These are phyloP conservation scores for Scolopax mira DNA, from an alignment of 2,113 vertebrate genomes.

Conservation along the genomic window DNA sequence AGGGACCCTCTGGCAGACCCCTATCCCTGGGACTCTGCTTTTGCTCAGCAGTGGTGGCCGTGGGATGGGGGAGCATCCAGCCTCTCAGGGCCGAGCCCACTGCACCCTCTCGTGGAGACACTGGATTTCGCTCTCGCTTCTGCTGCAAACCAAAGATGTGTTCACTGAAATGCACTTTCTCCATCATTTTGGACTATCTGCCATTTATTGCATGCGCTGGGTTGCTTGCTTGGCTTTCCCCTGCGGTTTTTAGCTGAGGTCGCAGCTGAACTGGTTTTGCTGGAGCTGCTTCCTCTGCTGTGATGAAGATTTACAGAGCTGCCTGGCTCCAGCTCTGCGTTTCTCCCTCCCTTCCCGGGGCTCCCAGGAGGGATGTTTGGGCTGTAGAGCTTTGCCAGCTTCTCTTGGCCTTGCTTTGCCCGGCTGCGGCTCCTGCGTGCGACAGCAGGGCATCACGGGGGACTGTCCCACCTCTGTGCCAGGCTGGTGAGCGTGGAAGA, in stretches of 20 bases:
- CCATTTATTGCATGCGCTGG: fast-evolving
- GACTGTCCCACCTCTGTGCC: slow-evolving; percentile 7
- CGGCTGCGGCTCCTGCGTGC: not conserved
- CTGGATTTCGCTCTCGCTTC: not conserved
- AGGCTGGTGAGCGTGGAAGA: slow-evolving; percentile 79
- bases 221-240: not conserved
- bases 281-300: not conserved
- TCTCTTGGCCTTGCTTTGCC: not conserved
- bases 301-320: not conserved
- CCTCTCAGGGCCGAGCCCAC: not conserved
- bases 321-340: not conserved
- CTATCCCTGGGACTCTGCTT: fast-evolving
- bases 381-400: not conserved
- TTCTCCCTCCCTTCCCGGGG: not conserved
- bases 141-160: fast-evolving
- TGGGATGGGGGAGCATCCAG: not conserved
- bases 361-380: not conserved
- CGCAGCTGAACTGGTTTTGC: not conserved
- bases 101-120: slow-evolving; percentile 55
- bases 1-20: fast-evolving
- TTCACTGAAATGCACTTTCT: fast-evolving
- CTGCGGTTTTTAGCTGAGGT: not conserved
- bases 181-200: fast-evolving
- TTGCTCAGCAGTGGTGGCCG: fast-evolving
- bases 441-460: not conserved